A percentile compares a stretch with the other conserved stretches of the same genome.
phyloP scores from a whole-genome alignment of 1,140 invertebrate species.

The Meloidogyne hapla region DNA sequence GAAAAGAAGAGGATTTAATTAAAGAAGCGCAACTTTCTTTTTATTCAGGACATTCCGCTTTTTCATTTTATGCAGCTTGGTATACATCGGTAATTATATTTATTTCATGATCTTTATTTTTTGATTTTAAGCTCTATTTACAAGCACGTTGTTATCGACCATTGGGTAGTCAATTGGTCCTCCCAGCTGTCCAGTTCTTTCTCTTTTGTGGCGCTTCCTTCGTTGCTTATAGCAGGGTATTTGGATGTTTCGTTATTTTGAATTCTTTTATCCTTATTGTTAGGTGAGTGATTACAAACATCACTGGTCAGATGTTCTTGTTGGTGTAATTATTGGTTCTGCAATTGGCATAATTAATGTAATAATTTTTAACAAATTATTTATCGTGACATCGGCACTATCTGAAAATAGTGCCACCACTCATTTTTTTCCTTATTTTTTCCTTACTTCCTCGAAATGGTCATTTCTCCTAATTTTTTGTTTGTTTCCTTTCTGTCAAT shows the following conservation, averaged over 20 bases:
- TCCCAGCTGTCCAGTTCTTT: slow-evolving; percentile 60
- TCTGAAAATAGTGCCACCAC: too few relatives aligned
- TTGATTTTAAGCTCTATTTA: slow-evolving; percentile 56
- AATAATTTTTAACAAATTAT: slow-evolving; percentile 25
- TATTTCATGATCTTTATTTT: neutral
- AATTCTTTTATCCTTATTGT: slow-evolving; percentile 68
- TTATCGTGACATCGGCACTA: too few relatives aligned
- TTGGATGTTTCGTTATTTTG: neutral
- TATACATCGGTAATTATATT: slow-evolving; percentile 50
- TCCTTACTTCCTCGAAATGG: too few relatives aligned
- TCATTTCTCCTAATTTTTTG: too few relatives aligned
- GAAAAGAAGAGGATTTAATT: slow-evolving; percentile 52
- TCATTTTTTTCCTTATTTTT: too few relatives aligned
- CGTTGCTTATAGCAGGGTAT: slow-evolving; percentile 48
- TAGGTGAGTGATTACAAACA: slow-evolving; percentile 90
- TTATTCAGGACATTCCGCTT: slow-evolving; percentile 61
- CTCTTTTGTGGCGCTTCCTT: slow-evolving; percentile 58
- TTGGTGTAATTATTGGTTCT: slow-evolving; percentile 72
- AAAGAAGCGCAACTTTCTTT: slow-evolving; percentile 60
- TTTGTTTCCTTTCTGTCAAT: too few relatives aligned
- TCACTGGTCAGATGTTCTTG: slow-evolving; percentile 83
- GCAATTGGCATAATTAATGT: slow-evolving; percentile 69
- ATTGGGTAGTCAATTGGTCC: slow-evolving; percentile 50
- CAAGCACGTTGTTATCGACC: slow-evolving; percentile 62
- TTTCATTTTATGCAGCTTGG: slow-evolving; percentile 62